phyloP scores from a whole-genome alignment of 2,888 invertebrate species.

The Epsilonema sp. region DNA sequence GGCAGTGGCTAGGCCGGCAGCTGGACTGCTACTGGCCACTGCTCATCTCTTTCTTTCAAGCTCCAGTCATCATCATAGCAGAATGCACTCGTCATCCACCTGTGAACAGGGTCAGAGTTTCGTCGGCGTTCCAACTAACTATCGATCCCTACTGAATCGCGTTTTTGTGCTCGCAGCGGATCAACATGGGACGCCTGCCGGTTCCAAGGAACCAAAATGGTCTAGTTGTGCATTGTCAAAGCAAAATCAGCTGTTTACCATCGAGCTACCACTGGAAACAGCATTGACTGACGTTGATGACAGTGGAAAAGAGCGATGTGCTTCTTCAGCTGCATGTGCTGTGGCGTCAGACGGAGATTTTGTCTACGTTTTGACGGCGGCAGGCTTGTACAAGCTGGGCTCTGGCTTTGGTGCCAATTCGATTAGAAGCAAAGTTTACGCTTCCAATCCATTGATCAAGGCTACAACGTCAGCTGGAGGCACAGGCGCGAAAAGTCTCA shows the following conservation, averaged over 20 bases:
- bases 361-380: constrained; percentile 57
- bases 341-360: constrained; percentile 74
- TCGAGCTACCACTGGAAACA: not conserved
- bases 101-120: too few species aligned
- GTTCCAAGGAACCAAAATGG: not conserved
- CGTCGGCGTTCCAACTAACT: not conserved
- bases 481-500: not conserved
- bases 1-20: not conserved
- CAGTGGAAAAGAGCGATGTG: too few species aligned
- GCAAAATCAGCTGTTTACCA: constrained; percentile 4
- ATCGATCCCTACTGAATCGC: not conserved
- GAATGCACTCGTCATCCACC: too few species aligned
- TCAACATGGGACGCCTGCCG: not conserved
- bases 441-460: constrained; percentile 58
- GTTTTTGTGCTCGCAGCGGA: not conserved
- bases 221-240: constrained; percentile 12
- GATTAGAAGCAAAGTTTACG: too few species aligned
- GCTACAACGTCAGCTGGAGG: too few species aligned
- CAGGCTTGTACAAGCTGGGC: constrained; percentile 73
- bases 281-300: not conserved
- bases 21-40: not conserved
- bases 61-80: too few species aligned
- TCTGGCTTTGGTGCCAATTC: constrained; percentile 82
- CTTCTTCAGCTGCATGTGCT: too few species aligned
- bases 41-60: too few species aligned